Percentiles rank a stretch among this genome's conserved stretches.
Evolutionary conservation across 1,140 invertebrate species (phyloP).

Genomic region (Sarcophaga peregrina): DNA sequence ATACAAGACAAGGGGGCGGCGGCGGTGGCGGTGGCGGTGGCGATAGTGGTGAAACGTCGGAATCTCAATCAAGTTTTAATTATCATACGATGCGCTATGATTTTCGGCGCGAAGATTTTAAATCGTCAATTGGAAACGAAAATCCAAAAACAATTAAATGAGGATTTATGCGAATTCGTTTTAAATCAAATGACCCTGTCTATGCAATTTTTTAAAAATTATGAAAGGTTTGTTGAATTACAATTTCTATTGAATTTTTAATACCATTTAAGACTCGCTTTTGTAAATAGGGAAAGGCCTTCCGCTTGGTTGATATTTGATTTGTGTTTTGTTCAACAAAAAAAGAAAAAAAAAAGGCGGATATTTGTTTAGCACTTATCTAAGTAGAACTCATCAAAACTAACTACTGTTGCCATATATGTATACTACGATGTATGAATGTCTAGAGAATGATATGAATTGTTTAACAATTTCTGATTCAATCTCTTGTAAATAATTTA

Average conservation of each 20-base stretch:
- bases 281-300: slow-evolving; percentile 7
- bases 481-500: no score
- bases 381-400: neutral
- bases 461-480: no score
- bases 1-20: neutral
- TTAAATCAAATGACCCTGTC: slow-evolving; percentile 81
- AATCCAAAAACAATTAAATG: slow-evolving; percentile 72
- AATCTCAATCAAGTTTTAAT: slow-evolving; percentile 47
- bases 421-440: no score
- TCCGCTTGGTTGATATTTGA: no score
- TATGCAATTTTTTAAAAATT: slow-evolving; percentile 82
- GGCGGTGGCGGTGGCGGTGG: no score
- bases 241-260: no score
- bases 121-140: slow-evolving; percentile 56
- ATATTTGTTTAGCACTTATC: slow-evolving; percentile 5
- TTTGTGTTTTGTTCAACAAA: no score
- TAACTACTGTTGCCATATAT: neutral
- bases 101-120: slow-evolving; percentile 49
- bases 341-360: neutral
- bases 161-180: slow-evolving; percentile 75
- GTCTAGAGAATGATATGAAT: no score
- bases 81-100: slow-evolving; percentile 39
- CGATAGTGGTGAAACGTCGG: slow-evolving; percentile 37
- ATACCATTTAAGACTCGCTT: no score
- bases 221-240: slow-evolving; percentile 71